Conservation (phyloP, 2,797 vertebrate genomes). For the Staurois parvus region DNA sequence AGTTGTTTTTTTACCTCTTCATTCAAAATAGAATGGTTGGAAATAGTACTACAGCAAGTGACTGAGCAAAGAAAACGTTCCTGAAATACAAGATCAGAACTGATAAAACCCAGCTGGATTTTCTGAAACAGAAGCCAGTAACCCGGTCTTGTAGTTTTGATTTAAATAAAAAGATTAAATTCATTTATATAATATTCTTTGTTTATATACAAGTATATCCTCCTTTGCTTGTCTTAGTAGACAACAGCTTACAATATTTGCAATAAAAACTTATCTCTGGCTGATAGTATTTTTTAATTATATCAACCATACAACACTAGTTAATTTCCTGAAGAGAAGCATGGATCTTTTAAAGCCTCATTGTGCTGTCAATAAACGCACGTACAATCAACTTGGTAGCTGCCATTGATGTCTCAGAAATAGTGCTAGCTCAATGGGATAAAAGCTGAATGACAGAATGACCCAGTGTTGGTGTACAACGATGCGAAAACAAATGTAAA, state of each 20-base stretch:
- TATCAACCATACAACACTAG: conserved; percentile 30
- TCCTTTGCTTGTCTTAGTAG: not conserved
- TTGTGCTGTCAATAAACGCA: conserved; percentile 56
- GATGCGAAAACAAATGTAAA: conserved; percentile 75
- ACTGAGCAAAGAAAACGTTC: too few relatives aligned
- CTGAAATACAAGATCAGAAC: too few relatives aligned
- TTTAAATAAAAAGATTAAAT: too few relatives aligned
- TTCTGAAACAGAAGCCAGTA: too few relatives aligned
- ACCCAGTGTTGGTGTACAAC: conserved; percentile 71
- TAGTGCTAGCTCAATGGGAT: not conserved
- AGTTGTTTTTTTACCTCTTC: too few relatives aligned
- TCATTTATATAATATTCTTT: not conserved
- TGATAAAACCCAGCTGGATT: too few relatives aligned
- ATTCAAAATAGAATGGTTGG: too few relatives aligned
- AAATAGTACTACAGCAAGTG: too few relatives aligned
- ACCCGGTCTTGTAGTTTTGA: too few relatives aligned
- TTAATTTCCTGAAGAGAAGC: conserved; percentile 47
- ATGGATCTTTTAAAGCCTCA: conserved; percentile 23
- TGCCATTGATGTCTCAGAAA: not conserved
- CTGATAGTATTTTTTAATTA: conserved; percentile 52
- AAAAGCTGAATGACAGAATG: conserved; percentile 71
- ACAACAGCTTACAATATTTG: conserved; percentile 31
- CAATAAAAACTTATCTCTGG: conserved; percentile 41
- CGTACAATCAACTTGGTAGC: conserved; percentile 11
- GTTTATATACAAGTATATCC: not conserved